Evolutionary conservation across 2,113 vertebrate species (phyloP), one percentile per base, ranked within the genome.

Genomic region (Rattus rattus): DNA sequence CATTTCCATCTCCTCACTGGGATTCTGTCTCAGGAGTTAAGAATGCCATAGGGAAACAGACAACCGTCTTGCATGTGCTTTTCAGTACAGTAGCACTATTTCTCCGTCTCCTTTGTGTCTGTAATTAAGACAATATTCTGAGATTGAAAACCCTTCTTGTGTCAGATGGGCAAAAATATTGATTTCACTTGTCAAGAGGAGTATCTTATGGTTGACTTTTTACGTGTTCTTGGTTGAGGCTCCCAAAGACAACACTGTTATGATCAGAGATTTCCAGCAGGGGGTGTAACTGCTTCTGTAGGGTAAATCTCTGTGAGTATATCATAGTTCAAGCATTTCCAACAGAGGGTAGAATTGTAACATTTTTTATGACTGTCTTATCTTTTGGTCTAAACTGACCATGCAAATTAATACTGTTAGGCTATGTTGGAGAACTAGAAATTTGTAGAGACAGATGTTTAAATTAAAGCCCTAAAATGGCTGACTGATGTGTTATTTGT

Each of bases 221-320:
- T 52, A 13, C 43, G 20, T n/a, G 39, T 63, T 92, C 75, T 93
- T 92, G 11, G 16, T 89, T 91, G 70, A 95, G 52, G 30, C 76
- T 87, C 84, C 24, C 95, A 77, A 89, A 97, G 75, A 80, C 72
- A 89, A 92, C 69, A 54, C 69, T 94, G 96, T 97, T 93, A 96
- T 96, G 79, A 98, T 90, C 22, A 91, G 49, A 92, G 84, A 90
- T 94, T 96, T 97, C 97, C 98, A 98, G 97, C 96, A 98, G 98
- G 92, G 97, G 98, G 98, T 94, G 93, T 92, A 96, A 77, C 83
- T 12, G 7, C 73, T 95, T 95, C 96, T 93, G 39, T n/a, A 97
- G 97, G 98, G 98, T 96, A 98, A 97, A 10, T 97, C 95, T 36
- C 92, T 96, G 93, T 81, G 81, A 91, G 80, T 90, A 11, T 69